Evolutionary conservation across 2,113 vertebrate genomes (phyloP), one percentile per base, ranked within the genome.

Genomic region (Microcebus ravelobensis): DNA sequence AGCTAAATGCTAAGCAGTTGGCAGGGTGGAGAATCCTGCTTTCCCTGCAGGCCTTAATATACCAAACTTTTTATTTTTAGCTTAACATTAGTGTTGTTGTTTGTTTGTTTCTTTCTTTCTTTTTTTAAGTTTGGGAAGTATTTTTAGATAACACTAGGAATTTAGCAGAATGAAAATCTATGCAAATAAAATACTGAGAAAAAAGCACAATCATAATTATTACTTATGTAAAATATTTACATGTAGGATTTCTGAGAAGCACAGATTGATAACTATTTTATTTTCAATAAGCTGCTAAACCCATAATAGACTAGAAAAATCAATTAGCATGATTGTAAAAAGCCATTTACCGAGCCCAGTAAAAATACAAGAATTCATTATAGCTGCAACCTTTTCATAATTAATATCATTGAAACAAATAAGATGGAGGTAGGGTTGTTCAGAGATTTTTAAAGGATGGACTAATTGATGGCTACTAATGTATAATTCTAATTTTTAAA

Each of bases 1-100:
- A 96, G 67, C 39, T 97, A 61, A 55, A 96, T 85, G 50, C 65
- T 71, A 76, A 94, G 25, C 42, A 89, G 29, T 18, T 94, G 55
- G 74, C 48, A 13, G 48, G 15, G 11, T 5, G 89, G 6, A 94
- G 31, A 23, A 61, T 1, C 6, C 0, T 18, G 52, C 9, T 80
- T 39, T 8, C 73, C 48, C 5, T 42, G 39, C 34, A 57, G 39
- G 18, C 36, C 13, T 48, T 31, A 14, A 36, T 1, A 63, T 7
- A 55, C 21, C 34, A 25, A 67, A 55, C 8, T 61, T 77, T 0
- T 0, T 36, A 34, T 10, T 25, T 27, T 68, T n/a, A 79, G 50
- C 50, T 95, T 36, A 68, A 85, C 45, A 96, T 1, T 18, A n/a
- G 2, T 3, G 39, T 48, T 48, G 59, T 13, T 63, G 13, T 63